These are phyloP conservation scores for Siphlonurus alternatus DNA, from an alignment of 2,888 invertebrate genomes.

Conservation along the genomic window DNA sequence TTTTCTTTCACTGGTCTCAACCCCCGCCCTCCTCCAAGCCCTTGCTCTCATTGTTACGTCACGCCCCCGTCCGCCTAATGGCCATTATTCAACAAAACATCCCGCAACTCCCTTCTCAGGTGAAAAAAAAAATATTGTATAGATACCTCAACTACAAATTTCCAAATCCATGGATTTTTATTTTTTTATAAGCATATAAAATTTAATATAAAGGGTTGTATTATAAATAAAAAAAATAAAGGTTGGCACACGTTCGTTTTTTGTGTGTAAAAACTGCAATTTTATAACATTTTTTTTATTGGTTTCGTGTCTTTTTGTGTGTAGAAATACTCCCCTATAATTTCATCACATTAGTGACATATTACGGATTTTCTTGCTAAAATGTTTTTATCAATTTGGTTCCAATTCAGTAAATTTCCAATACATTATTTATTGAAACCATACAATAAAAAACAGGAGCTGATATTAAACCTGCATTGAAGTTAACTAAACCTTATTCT, in stretches of 20 bases:
- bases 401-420: background rate
- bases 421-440: too few species aligned
- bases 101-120: background rate
- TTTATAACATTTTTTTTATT: background rate
- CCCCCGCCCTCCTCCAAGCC: conserved; percentile 1
- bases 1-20: too few species aligned
- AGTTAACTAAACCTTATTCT: too few species aligned
- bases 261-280: background rate
- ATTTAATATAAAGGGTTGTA: background rate
- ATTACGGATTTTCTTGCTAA: too few species aligned
- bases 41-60: background rate
- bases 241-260: background rate
- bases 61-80: background rate
- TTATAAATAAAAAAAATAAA: too few species aligned
- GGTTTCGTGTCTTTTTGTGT: background rate
- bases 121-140: background rate
- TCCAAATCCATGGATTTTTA: background rate
- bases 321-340: background rate
- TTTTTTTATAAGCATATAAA: too few species aligned
- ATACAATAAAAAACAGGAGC: too few species aligned
- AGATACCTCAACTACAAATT: background rate
- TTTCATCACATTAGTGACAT: too few species aligned
- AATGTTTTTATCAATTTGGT: background rate
- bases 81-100: background rate
- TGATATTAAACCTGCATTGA: too few species aligned